Percentiles rank a stretch among this genome's conserved stretches.
Evolutionary conservation across 1,140 invertebrate genomes (phyloP).

Genomic region (Papilio aristodemus): DNA sequence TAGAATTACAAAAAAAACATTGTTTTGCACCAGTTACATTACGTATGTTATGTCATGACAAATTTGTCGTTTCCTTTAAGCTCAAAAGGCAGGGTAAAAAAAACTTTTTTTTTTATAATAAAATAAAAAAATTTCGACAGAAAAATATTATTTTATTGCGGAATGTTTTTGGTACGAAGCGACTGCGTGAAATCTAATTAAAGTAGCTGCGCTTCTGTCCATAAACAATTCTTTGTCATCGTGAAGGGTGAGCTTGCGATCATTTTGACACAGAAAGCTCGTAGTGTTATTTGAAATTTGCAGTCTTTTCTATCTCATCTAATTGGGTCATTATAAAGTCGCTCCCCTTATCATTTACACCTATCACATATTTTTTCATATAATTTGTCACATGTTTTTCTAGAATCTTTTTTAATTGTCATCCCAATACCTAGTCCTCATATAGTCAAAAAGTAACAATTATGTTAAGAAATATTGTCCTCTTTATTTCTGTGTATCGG

Average conservation of each 20-base stretch:
- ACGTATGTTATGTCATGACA: not conserved
- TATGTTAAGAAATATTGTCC: no score
- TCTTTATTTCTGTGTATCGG: no score
- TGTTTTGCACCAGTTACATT: not conserved
- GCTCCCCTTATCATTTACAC: no score
- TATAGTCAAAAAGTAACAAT: no score
- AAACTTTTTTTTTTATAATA: not conserved
- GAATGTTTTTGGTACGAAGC: not conserved
- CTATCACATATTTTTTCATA: no score
- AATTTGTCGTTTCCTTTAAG: not conserved
- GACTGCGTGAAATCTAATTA: not conserved
- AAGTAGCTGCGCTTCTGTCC: not conserved
- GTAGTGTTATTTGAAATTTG: no score
- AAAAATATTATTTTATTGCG: not conserved
- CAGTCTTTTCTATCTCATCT: no score
- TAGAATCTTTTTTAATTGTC: no score
- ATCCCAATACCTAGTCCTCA: no score
- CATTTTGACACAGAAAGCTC: not conserved
- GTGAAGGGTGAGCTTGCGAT: not conserved
- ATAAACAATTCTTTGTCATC: not conserved
- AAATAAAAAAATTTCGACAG: not conserved
- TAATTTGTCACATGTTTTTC: no score
- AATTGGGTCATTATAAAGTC: no score
- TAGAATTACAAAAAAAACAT: no score
- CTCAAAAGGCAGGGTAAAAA: not conserved